phyloP scores from a whole-genome alignment of 2,113 vertebrate genomes.

The Prinia subflava region DNA sequence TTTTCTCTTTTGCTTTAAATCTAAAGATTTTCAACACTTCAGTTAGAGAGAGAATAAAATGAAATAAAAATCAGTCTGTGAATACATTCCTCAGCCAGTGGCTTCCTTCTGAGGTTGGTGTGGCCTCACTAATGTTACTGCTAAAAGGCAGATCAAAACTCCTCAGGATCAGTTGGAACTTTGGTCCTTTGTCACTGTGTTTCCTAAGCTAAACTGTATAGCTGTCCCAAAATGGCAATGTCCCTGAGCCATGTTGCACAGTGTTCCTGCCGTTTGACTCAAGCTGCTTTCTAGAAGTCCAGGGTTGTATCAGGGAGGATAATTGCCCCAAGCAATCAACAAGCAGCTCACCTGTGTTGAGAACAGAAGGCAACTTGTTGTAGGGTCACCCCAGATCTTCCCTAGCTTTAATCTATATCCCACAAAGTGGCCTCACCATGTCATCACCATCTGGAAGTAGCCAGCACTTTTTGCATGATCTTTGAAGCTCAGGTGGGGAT shows the following conservation, averaged over 20 bases:
- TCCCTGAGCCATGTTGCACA: not conserved
- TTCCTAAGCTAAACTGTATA: constrained; percentile 11
- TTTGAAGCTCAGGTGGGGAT: not conserved
- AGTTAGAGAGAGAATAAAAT: not conserved
- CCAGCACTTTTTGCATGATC: not conserved
- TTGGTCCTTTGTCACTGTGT: not conserved
- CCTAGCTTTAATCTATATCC: not conserved
- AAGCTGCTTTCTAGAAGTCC: not conserved
- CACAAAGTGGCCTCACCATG: not conserved
- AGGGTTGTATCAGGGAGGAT: not conserved
- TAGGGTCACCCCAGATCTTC: not conserved
- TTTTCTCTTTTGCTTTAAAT: constrained; percentile 13
- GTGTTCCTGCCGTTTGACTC: not conserved
- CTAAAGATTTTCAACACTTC: not conserved
- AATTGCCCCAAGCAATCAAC: not conserved
- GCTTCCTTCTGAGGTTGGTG: constrained; percentile 15
- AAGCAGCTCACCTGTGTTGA: not conserved
- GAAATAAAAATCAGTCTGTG: not conserved
- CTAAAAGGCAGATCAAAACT: constrained; percentile 20
- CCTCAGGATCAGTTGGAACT: constrained; percentile 8
- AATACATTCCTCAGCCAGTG: not conserved
- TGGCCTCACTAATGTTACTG: not conserved
- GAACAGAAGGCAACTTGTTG: not conserved
- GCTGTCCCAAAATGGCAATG: not conserved
- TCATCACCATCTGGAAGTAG: not conserved